phyloP scores from a whole-genome alignment of 2,888 invertebrate species.

The Ormia ochracea region DNA sequence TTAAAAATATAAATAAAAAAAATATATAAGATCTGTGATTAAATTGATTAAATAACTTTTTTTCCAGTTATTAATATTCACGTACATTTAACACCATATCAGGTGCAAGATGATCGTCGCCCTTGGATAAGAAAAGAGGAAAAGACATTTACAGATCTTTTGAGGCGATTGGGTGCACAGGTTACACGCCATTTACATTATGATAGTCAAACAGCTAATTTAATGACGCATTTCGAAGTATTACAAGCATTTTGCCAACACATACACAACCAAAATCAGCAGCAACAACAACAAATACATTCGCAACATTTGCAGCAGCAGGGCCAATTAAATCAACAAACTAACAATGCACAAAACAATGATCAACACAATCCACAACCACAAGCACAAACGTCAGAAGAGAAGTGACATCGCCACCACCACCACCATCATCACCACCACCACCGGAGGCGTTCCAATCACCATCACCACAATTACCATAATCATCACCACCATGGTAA shows the following conservation, averaged over 20 bases:
- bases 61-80: constrained; percentile 82
- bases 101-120: constrained; percentile 86
- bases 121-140: constrained; percentile 93
- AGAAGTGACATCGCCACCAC: constrained; percentile 76
- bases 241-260: constrained; percentile 80
- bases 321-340: constrained; percentile 63
- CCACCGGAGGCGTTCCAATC: constrained; percentile 70
- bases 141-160: constrained; percentile 83
- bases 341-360: constrained; percentile 62
- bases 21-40: too few relatives aligned
- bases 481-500: constrained; percentile 53
- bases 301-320: constrained; percentile 65
- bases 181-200: constrained; percentile 82
- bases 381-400: constrained; percentile 68
- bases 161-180: constrained; percentile 82
- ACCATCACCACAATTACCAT: constrained; percentile 58
- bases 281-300: constrained; percentile 59
- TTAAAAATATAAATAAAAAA: not conserved
- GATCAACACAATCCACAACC: constrained; percentile 65
- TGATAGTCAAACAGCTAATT: constrained; percentile 77
- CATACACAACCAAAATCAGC: constrained; percentile 74
- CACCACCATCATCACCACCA: constrained; percentile 59
- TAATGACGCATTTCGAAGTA: constrained; percentile 88
- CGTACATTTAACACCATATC: constrained; percentile 94
- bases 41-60: not conserved